Percentiles rank a stretch among this genome's conserved stretches.
These are phyloP conservation scores for Diadumene lineata DNA, from an alignment of 92 coral and sea anemone species.

Conservation along the genomic window DNA sequence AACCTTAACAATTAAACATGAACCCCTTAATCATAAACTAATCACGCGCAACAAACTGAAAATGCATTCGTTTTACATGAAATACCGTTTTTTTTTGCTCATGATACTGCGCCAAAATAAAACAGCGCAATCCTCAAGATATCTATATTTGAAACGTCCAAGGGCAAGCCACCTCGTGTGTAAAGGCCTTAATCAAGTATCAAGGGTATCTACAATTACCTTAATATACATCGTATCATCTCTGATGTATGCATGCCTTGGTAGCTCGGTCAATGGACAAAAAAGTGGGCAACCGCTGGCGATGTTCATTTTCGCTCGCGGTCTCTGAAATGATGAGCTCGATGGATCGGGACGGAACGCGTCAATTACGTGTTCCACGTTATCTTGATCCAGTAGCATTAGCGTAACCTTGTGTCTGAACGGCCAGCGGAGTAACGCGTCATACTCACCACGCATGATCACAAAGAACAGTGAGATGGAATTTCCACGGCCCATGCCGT, in stretches of 20 bases:
- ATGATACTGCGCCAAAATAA: no score
- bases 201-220: constrained; percentile 66
- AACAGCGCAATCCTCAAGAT: no score
- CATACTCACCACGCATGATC: constrained; percentile 4
- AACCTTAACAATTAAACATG: no score
- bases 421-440: constrained; percentile 74
- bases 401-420: constrained; percentile 70
- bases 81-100: no score
- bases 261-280: constrained; percentile 62
- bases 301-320: constrained; percentile 71
- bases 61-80: no score
- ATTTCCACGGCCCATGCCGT: constrained; percentile 60
- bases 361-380: constrained; percentile 79
- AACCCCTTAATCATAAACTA: no score
- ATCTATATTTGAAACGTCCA: no score
- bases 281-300: constrained; percentile 89
- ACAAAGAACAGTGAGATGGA: not conserved
- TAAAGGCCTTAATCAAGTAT: not conserved
- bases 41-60: no score
- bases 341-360: constrained; percentile 86
- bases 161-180: no score
- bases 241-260: constrained; percentile 67
- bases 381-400: constrained; percentile 56
- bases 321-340: constrained; percentile 87
- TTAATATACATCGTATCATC: constrained; percentile 77